Percentiles rank a stretch among this genome's conserved stretches.
These are phyloP conservation scores for Sceloporus undulatus DNA, from an alignment of 2,113 vertebrate species.

Conservation along the genomic window DNA sequence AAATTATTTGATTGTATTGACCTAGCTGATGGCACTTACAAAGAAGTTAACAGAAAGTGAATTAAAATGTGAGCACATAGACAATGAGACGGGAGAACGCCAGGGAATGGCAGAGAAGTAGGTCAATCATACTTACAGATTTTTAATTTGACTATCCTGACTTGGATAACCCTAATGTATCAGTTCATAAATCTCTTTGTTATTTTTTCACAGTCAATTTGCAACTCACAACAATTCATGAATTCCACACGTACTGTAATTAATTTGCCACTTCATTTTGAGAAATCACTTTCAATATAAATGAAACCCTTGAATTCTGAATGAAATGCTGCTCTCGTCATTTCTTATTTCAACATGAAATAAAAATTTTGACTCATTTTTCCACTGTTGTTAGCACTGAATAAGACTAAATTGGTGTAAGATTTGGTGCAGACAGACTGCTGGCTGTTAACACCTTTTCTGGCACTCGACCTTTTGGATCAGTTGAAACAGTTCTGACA, in stretches of 20 bases:
- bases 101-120: not conserved
- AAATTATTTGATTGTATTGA: not conserved
- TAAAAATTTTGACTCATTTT: not conserved
- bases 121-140: not conserved
- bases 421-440: slow-evolving; percentile 18
- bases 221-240: slow-evolving; percentile 5
- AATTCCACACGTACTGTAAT: slow-evolving; percentile 29
- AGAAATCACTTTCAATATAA: slow-evolving; percentile 13
- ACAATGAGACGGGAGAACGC: not conserved
- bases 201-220: slow-evolving; percentile 1
- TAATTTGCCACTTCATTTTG: slow-evolving; percentile 24
- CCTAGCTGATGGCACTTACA: not conserved
- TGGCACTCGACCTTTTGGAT: slow-evolving; percentile 20
- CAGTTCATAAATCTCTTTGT: slow-evolving; percentile 4
- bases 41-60: not conserved
- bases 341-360: not conserved
- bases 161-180: not conserved
- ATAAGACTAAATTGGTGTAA: slow-evolving; percentile 3
- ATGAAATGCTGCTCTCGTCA: slow-evolving; percentile 23
- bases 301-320: slow-evolving; percentile 10
- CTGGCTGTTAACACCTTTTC: slow-evolving; percentile 39
- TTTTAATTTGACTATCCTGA: not conserved
- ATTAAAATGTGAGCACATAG: not conserved
- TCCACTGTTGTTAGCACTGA: slow-evolving; percentile 9
- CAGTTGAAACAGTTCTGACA: slow-evolving; percentile 9